These are phyloP conservation scores for Cheilosia vernalis DNA, from an alignment of 2,888 invertebrate species.

Conservation along the genomic window DNA sequence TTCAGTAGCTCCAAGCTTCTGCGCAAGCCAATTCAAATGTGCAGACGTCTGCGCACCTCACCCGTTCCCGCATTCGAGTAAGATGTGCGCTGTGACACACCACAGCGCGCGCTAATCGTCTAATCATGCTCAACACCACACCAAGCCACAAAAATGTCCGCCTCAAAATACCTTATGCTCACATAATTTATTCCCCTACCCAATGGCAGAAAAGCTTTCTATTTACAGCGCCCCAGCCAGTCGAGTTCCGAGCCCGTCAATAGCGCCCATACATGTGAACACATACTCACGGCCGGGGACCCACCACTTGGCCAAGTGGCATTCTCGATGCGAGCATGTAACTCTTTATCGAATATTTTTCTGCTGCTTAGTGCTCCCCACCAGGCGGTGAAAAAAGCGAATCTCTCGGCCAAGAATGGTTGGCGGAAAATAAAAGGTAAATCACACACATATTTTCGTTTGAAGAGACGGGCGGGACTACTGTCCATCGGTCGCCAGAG, in stretches of 20 bases:
- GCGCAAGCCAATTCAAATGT: conserved; percentile 34
- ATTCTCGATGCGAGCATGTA: conserved; percentile 75
- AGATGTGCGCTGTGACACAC: conserved; percentile 72
- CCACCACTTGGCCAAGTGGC: conserved; percentile 71
- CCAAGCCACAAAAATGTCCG: conserved; percentile 73
- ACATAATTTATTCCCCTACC: conserved; percentile 75
- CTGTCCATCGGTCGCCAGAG: conserved; percentile 53
- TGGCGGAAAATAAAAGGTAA: conserved; percentile 73
- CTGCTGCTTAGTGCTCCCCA: conserved; percentile 65
- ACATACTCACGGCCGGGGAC: conserved; percentile 67
- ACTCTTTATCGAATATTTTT: conserved; percentile 74
- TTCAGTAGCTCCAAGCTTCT: conserved; percentile 64
- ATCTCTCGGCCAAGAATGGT: conserved; percentile 67
- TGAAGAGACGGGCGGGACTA: conserved; percentile 72
- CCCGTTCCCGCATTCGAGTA: conserved; percentile 44
- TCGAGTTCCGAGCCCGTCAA: conserved; percentile 66
- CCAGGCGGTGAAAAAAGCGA: conserved; percentile 62
- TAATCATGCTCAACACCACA: conserved; percentile 73
- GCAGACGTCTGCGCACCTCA: conserved; percentile 1
- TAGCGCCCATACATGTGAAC: conserved; percentile 43
- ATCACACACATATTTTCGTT: conserved; percentile 67
- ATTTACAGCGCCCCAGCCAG: conserved; percentile 73
- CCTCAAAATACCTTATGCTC: conserved; percentile 73
- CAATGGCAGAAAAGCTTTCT: conserved; percentile 74
- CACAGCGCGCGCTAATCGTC: conserved; percentile 71